Evolutionary conservation across 1,140 invertebrate species (phyloP), one percentile per base, ranked within the genome.

Genomic region (Brachionus koreanus): DNA sequence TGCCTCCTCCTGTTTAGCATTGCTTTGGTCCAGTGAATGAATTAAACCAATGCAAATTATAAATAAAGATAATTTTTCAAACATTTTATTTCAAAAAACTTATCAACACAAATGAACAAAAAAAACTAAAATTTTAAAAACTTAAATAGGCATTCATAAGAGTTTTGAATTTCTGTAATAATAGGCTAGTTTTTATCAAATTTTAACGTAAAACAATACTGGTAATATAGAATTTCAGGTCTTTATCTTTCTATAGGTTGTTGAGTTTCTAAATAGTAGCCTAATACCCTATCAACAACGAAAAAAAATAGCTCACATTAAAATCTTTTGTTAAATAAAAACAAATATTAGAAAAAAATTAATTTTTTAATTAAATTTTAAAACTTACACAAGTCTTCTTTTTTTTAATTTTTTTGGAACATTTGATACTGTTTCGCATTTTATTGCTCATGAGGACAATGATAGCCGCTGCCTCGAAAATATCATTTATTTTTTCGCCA

Each of bases 381-480:
- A 63, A 63, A 69, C 42, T 74, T 74, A 74, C 69, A 74, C 69
- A 74, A 46, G 37, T 74, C 25, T 72, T 72, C n/a, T 46, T 43
- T 46, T 43, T 43, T 23, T 74, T 16, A 3, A 16, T 25, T 74
- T 46, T 74, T 46, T 74, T 74, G 37, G 69, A 46, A 74, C 23
- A 74, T 12, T 46, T 43, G 43, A 74, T 46, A 13, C 69, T 74
- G 19, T 74, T 74, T 49, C 25, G 49, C 83, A 86, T 85, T 83
- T 85, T 85, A 83, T 86, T 86, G 69, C 95, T 94, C 91, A 97
- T 95, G 88, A 99, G 90, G 86, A 97, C 97, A 87, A 97, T 97
- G 87, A 95, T 92, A 75, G 97, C 98, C 85, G 97, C 97, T 85
- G 95, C 98, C 91, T 99, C 97, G 90, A 99, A 99, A 61, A 99